phyloP scores from a whole-genome alignment of 2,888 invertebrate species.

The Masnerella sp. region DNA sequence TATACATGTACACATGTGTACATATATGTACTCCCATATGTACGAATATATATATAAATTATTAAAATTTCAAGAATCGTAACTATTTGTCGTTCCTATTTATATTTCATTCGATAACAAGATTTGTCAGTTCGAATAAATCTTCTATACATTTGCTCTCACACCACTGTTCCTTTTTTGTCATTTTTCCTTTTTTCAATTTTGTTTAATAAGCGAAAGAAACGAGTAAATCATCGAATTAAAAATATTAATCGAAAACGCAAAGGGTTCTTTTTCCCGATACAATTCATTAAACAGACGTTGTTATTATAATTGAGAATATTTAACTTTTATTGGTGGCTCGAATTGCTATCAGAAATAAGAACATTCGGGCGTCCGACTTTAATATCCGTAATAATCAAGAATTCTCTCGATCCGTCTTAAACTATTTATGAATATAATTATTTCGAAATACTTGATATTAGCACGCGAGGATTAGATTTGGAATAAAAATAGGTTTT shows the following conservation, averaged over 20 bases:
- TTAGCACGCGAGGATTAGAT: slow-evolving; percentile 30
- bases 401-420: slow-evolving; percentile 23
- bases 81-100: slow-evolving; percentile 52
- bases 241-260: slow-evolving; percentile 18
- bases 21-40: slow-evolving; percentile 28
- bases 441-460: slow-evolving; percentile 45
- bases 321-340: slow-evolving; percentile 15
- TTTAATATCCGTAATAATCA: slow-evolving; percentile 22
- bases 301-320: slow-evolving; percentile 19
- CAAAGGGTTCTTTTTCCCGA: slow-evolving; percentile 3
- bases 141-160: slow-evolving; percentile 31
- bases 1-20: slow-evolving; percentile 44
- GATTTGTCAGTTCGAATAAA: slow-evolving; percentile 44
- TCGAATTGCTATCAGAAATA: slow-evolving; percentile 20
- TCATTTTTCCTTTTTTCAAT: neutral
- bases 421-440: slow-evolving; percentile 48
- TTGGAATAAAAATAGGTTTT: slow-evolving; percentile 16
- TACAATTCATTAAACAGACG: slow-evolving; percentile 9
- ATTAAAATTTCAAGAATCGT: slow-evolving; percentile 56
- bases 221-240: slow-evolving; percentile 27
- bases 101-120: slow-evolving; percentile 54
- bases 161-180: slow-evolving; percentile 2
- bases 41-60: slow-evolving; percentile 31
- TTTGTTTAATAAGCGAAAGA: slow-evolving; percentile 34
- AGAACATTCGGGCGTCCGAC: neutral